Percentiles rank a stretch among this genome's conserved stretches.
phyloP scores from a whole-genome alignment of 2,797 vertebrate genomes.

The Yasuhikotakia modesta region DNA sequence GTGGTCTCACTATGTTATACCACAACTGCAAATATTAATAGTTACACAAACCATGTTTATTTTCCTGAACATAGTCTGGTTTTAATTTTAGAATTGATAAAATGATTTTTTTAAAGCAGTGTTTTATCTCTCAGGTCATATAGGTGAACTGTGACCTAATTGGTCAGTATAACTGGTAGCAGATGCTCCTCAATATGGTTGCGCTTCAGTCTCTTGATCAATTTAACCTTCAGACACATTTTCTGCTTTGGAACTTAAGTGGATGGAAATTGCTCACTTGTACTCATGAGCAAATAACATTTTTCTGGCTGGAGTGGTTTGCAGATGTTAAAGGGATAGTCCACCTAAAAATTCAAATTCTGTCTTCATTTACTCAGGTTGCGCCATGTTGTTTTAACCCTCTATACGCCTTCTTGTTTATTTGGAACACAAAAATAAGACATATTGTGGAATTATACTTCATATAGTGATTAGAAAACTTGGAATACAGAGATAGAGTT shows the following conservation, averaged over 20 bases:
- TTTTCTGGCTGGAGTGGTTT: background rate
- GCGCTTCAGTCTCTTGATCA: slow-evolving; percentile 17
- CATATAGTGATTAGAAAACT: no score
- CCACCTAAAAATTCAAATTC: background rate
- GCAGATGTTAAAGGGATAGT: background rate
- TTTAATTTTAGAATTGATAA: no score
- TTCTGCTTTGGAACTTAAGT: slow-evolving; percentile 20
- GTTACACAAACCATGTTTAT: background rate
- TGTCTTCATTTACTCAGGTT: no score
- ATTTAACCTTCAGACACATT: background rate
- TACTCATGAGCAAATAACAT: slow-evolving; percentile 18
- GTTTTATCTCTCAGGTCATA: background rate
- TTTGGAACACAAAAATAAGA: no score
- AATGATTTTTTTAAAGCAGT: background rate
- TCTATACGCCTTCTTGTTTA: no score
- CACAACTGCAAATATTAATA: background rate
- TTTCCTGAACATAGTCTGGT: no score
- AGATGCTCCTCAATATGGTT: background rate
- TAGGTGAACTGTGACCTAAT: no score
- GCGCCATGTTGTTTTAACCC: no score
- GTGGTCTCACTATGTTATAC: background rate
- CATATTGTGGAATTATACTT: no score
- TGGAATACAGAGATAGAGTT: no score
- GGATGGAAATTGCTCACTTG: slow-evolving; percentile 31
- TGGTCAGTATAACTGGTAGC: background rate